Base-by-base conservation (phyloP, 2,797 vertebrate species). In the Anabacerthia variegaticeps region DNA sequence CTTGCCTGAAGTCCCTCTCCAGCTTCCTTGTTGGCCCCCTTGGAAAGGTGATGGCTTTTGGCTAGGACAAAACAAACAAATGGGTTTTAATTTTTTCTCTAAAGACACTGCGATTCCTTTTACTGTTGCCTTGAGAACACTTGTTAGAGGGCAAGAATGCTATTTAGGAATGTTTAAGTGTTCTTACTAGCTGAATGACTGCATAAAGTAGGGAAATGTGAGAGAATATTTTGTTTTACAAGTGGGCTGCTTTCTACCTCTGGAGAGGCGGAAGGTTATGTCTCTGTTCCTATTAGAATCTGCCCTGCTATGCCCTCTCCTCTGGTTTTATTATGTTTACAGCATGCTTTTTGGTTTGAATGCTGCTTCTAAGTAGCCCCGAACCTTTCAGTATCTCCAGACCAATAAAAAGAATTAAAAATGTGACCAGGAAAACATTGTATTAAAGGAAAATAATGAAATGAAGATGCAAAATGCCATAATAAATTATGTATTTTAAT, bases 401-500 rank as follows among this genome's bases (percentile, higher is more conserved):
- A 63, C n/a, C 41, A 65, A 84, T 73, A 68, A 55, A 76, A 71
- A 28, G 15, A 76, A 65, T 86, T 65, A 44, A 91, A 85, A 93
- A 84, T 58, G 14, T 85, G 28, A 49, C 51, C 49, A 8, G 48
- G 44, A 82, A 84, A 93, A 43, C 32, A 59, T 52, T 56, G 26
- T 92, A 89, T 86, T 86, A 76, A 92, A 82, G 82, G 72, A 65
- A 90, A 92, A 75, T 59, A 85, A 85, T 89, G 80, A 92, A 95
- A 87, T 85, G 51, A 94, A 83, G 75, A 92, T 86, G 67, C 69
- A 79, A 95, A 93, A 92, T 80, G 52, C 63, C 88, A 73, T 89
- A 93, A 97, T 95, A 96, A 97, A 94, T 92, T 85, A 93, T 82
- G 55, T 82, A 96, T 96, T 97, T 97, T 96, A 94, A 97, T 97